phyloP scores from a whole-genome alignment of 2,797 vertebrate species.

The Salmo trutta region DNA sequence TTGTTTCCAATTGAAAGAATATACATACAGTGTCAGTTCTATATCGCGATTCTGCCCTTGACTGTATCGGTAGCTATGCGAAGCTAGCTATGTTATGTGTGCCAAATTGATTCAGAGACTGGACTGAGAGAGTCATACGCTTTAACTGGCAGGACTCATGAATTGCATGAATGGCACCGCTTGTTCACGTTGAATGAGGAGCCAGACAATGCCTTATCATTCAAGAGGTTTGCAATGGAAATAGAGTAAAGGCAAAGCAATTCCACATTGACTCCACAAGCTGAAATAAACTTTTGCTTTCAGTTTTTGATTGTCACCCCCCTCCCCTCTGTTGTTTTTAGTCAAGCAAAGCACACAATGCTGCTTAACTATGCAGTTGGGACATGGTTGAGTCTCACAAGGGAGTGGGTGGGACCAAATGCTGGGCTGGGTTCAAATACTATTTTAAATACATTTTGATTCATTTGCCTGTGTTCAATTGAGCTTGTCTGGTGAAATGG shows the following conservation, averaged over 20 bases:
- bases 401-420: not conserved
- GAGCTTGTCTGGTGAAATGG: too few species aligned
- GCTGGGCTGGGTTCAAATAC: not conserved
- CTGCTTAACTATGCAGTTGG: not conserved
- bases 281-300: not conserved
- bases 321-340: not conserved
- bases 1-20: not conserved
- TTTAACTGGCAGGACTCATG: slow-evolving; percentile 11
- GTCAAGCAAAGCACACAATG: not conserved
- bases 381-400: not conserved
- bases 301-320: not conserved
- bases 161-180: slow-evolving; percentile 23
- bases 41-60: not conserved
- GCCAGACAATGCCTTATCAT: not conserved
- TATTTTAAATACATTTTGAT: not conserved
- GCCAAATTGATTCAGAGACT: slow-evolving; percentile 15
- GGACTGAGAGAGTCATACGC: not conserved
- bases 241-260: not conserved
- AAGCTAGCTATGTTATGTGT: slow-evolving; percentile 10
- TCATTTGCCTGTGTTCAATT: too few species aligned
- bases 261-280: not conserved
- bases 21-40: not conserved
- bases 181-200: slow-evolving; percentile 25
- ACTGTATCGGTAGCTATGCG: not conserved
- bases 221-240: not conserved